phyloP scores from a whole-genome alignment of 2,888 invertebrate species.

The Sesamia inferens region DNA sequence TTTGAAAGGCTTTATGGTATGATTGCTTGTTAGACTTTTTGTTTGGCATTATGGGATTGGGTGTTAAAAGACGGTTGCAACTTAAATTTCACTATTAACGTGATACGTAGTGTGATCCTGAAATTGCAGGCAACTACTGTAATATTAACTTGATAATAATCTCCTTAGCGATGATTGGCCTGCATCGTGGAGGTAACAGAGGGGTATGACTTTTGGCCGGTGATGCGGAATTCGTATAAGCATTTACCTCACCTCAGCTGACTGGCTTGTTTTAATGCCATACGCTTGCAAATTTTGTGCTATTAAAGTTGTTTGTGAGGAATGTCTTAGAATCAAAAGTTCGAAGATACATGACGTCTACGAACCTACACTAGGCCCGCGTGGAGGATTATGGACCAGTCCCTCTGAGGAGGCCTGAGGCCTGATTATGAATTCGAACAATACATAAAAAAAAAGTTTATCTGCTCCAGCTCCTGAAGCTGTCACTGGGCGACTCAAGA shows the following conservation, averaged over 20 bases:
- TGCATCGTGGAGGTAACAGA: too few species aligned
- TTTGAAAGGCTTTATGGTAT: conserved; percentile 60
- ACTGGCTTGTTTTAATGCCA: background rate
- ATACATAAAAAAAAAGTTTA: background rate
- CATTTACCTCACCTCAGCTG: background rate
- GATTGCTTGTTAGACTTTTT: conserved; percentile 64
- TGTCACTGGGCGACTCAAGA: background rate
- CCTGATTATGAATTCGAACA: too few species aligned
- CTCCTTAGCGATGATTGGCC: too few species aligned
- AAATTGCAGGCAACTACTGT: background rate
- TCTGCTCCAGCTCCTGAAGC: too few species aligned
- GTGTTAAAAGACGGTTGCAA: background rate
- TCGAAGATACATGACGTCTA: too few species aligned
- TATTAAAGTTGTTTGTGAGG: background rate
- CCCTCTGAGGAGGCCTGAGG: too few species aligned
- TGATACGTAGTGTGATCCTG: background rate
- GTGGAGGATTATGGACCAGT: too few species aligned
- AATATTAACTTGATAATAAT: background rate
- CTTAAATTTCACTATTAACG: background rate
- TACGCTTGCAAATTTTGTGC: background rate
- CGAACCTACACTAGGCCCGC: too few species aligned
- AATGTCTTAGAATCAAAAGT: too few species aligned
- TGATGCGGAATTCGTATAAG: too few species aligned
- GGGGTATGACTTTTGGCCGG: too few species aligned
- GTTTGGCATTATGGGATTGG: conserved; percentile 19